phyloP scores from a whole-genome alignment of 2,113 vertebrate genomes.

The Rhineura floridana region DNA sequence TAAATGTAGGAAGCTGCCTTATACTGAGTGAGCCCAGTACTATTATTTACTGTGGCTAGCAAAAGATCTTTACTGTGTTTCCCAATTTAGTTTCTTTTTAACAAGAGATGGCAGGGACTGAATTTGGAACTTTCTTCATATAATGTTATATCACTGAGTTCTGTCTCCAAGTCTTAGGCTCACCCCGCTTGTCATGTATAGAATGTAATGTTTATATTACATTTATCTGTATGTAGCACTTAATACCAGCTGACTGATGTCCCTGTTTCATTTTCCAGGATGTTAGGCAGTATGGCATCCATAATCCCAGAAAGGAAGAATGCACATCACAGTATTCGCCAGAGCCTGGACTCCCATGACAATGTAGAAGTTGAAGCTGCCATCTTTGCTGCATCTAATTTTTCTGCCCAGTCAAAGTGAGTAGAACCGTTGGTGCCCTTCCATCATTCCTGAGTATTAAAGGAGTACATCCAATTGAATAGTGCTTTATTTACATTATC shows the following conservation, averaged over 20 bases:
- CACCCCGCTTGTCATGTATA: neutral
- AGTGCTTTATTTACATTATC: neutral
- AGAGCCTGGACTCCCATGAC: conserved; percentile 97
- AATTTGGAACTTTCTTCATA: neutral
- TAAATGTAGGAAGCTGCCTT: neutral
- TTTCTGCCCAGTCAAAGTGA: conserved; percentile 98
- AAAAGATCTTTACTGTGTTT: neutral
- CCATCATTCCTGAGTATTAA: neutral
- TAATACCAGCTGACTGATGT: neutral
- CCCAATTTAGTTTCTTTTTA: neutral
- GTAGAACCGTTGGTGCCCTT: neutral
- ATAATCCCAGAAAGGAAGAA: conserved; percentile 98
- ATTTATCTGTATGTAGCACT: neutral
- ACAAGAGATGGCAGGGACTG: neutral
- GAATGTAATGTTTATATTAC: neutral
- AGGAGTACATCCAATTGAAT: neutral
- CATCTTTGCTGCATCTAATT: conserved; percentile 97
- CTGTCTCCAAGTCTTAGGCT: neutral
- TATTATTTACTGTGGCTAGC: too few relatives aligned
- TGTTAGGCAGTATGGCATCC: conserved; percentile 96
- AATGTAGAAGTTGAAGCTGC: conserved; percentile 98
- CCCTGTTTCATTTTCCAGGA: conserved; percentile 74
- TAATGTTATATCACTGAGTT: neutral
- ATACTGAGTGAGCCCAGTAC: neutral
- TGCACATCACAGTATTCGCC: conserved; percentile 97